phyloP scores from a whole-genome alignment of 2,113 vertebrate species.

The Gallinago paraguaiae region DNA sequence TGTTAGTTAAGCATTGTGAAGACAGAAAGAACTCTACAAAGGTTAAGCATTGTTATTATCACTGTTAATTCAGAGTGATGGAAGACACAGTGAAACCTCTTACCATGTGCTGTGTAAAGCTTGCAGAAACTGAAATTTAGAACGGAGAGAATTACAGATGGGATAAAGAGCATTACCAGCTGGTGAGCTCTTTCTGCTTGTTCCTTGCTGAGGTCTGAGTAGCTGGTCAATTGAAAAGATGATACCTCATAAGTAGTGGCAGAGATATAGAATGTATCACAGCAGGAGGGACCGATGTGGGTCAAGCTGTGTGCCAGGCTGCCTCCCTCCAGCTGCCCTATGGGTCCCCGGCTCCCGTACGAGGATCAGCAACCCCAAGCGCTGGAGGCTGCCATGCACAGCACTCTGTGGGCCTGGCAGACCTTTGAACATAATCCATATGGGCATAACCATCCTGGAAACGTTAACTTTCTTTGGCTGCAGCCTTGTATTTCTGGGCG shows the following conservation, averaged over 20 bases:
- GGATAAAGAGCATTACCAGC: neutral
- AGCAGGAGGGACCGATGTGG: neutral
- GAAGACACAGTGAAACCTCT: slow-evolving; percentile 9
- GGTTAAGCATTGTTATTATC: slow-evolving; percentile 32
- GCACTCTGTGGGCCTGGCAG: neutral
- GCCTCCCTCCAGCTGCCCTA: neutral
- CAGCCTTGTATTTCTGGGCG: neutral
- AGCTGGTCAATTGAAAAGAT: neutral
- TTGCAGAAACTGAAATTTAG: slow-evolving; percentile 32
- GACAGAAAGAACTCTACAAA: slow-evolving; percentile 26
- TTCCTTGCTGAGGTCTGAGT: neutral
- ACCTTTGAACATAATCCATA: neutral
- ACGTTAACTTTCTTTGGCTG: neutral
- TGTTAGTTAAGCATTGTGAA: slow-evolving; percentile 27
- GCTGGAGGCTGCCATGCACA: neutral
- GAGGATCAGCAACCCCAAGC: neutral
- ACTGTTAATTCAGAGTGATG: slow-evolving; percentile 23
- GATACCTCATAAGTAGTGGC: neutral
- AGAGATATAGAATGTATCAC: neutral
- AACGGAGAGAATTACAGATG: neutral
- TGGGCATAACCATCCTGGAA: neutral
- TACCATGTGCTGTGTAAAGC: neutral
- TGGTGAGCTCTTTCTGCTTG: neutral
- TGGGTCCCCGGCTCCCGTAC: accelerated
- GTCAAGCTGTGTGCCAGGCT: neutral